Evolutionary conservation across 2,113 vertebrate genomes (phyloP).

Genomic region (Sarotherodon lohbergeri): DNA sequence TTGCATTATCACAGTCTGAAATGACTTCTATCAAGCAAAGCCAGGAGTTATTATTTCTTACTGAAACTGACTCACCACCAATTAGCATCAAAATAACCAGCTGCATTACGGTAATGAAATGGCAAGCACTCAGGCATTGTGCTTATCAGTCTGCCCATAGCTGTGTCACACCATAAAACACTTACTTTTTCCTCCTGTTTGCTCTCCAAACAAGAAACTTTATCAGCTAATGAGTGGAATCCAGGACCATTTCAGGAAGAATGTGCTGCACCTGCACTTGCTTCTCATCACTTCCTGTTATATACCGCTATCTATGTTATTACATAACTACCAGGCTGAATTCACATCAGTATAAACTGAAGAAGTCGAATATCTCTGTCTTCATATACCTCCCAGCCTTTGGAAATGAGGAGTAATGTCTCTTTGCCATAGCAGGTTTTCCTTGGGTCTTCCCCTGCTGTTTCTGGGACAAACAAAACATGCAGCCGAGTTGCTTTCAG

Average conservation of each 20-base stretch:
- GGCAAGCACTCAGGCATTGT: constrained; percentile 16
- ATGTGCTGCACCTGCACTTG: not conserved
- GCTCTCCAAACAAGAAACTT: constrained; percentile 28
- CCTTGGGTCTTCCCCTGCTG: constrained; percentile 31
- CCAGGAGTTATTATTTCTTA: constrained; percentile 55
- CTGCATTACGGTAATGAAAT: constrained; percentile 57
- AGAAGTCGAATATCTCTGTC: not conserved
- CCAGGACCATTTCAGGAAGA: constrained; percentile 19
- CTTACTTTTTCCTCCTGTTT: constrained; percentile 42
- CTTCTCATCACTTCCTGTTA: not conserved
- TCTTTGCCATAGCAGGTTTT: not conserved
- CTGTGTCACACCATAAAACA: constrained; percentile 47
- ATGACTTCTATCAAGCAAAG: constrained; percentile 11
- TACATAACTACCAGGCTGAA: constrained; percentile 4
- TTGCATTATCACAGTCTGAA: constrained; percentile 23
- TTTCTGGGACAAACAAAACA: constrained; percentile 42
- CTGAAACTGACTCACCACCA: constrained; percentile 53
- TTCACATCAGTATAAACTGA: not conserved
- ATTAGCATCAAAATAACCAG: constrained; percentile 34
- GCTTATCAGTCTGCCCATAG: constrained; percentile 32
- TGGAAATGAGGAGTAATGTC: not conserved
- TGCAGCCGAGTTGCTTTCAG: constrained; percentile 39
- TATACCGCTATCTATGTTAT: not conserved
- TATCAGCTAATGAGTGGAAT: constrained; percentile 56
- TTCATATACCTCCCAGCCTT: not conserved